Evolutionary conservation across 2,797 vertebrate genomes (phyloP), one percentile per base, ranked within the genome.

Genomic region (Xenops minutus): DNA sequence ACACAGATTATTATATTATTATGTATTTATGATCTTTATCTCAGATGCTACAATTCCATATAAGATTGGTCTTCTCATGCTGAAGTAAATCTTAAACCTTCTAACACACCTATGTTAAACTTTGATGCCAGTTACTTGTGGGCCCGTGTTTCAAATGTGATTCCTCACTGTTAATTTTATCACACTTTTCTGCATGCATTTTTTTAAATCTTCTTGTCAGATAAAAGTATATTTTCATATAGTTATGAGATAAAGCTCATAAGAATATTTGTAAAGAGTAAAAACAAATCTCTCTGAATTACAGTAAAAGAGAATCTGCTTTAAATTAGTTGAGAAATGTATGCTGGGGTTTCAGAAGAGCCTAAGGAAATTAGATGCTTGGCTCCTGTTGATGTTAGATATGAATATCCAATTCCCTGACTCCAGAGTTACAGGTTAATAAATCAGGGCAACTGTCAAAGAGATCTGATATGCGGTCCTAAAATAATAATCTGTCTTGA

Each of bases 401-500:
- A 61, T 8, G 26, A 80, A 26, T 55, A 56, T 91, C 48, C 13
- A 19, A 5, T 75, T 85, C 12, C 22, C 49, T 74, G 72, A 80
- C 32, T 43, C 61, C 30, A 58, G 61, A 77, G 30, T 5, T 89
- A 48, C 19, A 51, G 39, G 43, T 77, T 88, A 87, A 73, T 90
- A 86, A 83, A 83, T 89, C 61, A 55, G 49, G 19, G 54, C 52
- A 77, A 30, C 55, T 79, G 29, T 61, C 88, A 87, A 48, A 86
- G 74, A 52, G 39, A 62, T 61, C 21, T 82, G 62, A 76, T 73
- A 19, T 9, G 20, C 39, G 69, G 21, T 71, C 52, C 46, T 92
- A 71, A 89, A 93, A 79, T 66, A 92, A 86, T 84, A 66, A 77
- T 90, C 61, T 84, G 18, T 69, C 63, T 89, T 89, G 56, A 94